Evolutionary conservation across 2,888 invertebrate species (phyloP), one percentile per base, ranked within the genome.

Genomic region (Sthenelais limicola): DNA sequence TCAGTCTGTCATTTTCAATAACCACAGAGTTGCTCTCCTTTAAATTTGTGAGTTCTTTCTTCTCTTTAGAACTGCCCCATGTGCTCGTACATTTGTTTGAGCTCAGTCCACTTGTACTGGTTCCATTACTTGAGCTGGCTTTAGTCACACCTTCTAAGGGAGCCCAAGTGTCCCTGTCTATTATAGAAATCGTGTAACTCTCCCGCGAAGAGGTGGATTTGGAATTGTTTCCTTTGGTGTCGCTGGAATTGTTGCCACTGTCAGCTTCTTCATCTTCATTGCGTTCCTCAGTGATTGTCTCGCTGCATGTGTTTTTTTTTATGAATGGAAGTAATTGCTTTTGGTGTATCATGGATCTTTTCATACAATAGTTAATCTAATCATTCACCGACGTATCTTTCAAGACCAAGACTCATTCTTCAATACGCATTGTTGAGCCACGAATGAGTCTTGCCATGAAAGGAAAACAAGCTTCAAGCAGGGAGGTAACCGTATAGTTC

Each of bases 201-300:
- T 62, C 62, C 62, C 43, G 35, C 2, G 62, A 62, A 24, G 62
- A 62, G 24, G 62, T 21, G 12, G 62, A 62, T 38, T 62, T 62
- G 62, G 62, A 62, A 43, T 62, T 38, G 62, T 62, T 62, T 18
- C 43, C 43, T 21, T 62, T 62, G 4, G 62, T 62, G 62, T 62
- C 62, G 62, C 62, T 62, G 2, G 62, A 62, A 28, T 62, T 62
- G 62, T 62, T 62, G 1, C 62, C 62, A n/a, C 62, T 62, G 62
- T 62, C 62, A 12, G 43, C 43, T n/a, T 62, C 62, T 43, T 62
- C 62, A 12, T 58, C 58, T 24, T 56, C 33, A n/a, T 51, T n/a
- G 9, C 26, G 12, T 24, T 35, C 62, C 38, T 62, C 62, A 1
- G 62, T 28, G 35, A 62, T 62, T 3, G 62, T 35, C 62, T 62